Evolutionary conservation across 2,113 vertebrate species (phyloP).

Genomic region (Elanoides forficatus): DNA sequence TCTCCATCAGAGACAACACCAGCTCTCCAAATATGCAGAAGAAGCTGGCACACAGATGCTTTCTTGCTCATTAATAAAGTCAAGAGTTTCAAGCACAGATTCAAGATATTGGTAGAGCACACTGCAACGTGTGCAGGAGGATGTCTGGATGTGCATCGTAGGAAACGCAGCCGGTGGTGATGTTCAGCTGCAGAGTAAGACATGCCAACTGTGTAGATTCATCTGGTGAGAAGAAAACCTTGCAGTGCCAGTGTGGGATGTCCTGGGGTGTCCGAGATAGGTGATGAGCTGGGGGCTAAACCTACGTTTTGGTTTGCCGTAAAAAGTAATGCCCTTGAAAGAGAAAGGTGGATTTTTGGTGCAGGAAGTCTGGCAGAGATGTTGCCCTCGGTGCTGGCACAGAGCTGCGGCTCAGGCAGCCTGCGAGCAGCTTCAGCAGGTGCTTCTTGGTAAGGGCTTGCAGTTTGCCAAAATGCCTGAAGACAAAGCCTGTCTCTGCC

Average conservation of each 20-base stretch:
- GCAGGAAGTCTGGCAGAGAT: neutral
- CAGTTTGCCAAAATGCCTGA: neutral
- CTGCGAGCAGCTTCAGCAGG: neutral
- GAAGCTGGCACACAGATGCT: neutral
- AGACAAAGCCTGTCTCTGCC: neutral
- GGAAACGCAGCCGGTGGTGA: neutral
- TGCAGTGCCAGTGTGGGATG: neutral
- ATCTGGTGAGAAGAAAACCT: neutral
- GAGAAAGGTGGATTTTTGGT: neutral
- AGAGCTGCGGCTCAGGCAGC: neutral
- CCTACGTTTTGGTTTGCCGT: neutral
- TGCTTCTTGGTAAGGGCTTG: neutral
- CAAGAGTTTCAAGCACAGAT: conserved; percentile 6
- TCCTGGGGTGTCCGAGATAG: neutral
- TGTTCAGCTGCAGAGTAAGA: neutral
- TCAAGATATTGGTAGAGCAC: neutral
- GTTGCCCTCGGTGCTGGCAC: rapidly evolving
- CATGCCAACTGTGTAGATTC: neutral
- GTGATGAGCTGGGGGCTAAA: neutral
- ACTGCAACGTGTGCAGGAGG: neutral
- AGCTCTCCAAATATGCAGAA: neutral
- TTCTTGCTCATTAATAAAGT: neutral
- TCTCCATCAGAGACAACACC: neutral
- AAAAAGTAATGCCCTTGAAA: neutral
- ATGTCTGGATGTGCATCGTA: neutral